Evolutionary conservation across 1,140 invertebrate genomes (phyloP), one percentile per base, ranked within the genome.

Genomic region (Leptinotarsa defecta): DNA sequence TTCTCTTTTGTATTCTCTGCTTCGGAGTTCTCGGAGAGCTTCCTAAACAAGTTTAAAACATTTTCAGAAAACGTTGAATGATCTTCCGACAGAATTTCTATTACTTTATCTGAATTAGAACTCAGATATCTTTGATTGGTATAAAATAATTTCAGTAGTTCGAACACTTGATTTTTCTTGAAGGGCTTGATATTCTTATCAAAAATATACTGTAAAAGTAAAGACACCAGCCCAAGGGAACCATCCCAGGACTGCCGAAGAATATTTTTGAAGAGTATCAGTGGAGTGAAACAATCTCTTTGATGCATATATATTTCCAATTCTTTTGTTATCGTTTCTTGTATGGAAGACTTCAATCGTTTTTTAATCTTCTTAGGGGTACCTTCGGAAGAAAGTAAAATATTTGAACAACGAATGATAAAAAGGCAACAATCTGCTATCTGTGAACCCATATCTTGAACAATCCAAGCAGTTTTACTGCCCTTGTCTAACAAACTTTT

Each of bases 401-500:
- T 87, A 81, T 89, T 87, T 2, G 88, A 87, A 81, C 91, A 91
- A 78, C 89, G 87, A 19, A 92, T 87, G 22, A 93, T 86, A 77
- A 93, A 92, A 13, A 89, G 89, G 49, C 90, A 90, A 82, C 91
- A 91, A 74, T 90, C 88, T 2, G 91, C 88, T 11, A 93, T 87
- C 73, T 92, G 88, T 77, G 91, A 89, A 8, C 89, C 89, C 84
- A 93, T 89, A 80, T 92, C 91, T 85, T 92, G 89, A 80, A 89
- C 91, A 77, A 93, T 83, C 34, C 90, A 88, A 63, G 90, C 87
- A 4, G 89, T 91, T 76, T 89, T 86, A 67, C 86, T 87, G 4
- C 91, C 91, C 85, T 92, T 92, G 69, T 90, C 89, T 73, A 92
- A 88, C 22, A 91, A 84, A 57, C 87, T 84, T 84, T 89, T 87